A percentile compares a stretch with the other conserved stretches of the same genome.
Evolutionary conservation across 2,888 invertebrate genomes (phyloP).

Genomic region (Branchellion lobata): DNA sequence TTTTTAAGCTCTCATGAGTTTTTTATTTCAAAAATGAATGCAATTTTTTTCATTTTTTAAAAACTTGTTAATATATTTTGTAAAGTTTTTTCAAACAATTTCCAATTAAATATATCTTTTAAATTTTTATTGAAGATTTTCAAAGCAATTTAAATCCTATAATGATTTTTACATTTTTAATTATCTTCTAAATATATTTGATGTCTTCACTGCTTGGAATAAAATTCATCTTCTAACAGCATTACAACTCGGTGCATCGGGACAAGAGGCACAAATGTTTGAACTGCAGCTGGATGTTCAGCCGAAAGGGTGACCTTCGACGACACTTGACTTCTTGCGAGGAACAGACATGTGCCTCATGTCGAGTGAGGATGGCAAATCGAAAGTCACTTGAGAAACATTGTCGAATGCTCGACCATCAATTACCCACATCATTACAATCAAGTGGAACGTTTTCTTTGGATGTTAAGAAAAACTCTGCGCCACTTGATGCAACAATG

Average conservation of each 20-base stretch:
- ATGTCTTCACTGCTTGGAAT: too few relatives aligned
- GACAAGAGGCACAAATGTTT: slow-evolving; percentile 1
- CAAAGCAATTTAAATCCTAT: neutral
- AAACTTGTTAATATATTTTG: too few relatives aligned
- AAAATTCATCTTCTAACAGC: slow-evolving; percentile 16
- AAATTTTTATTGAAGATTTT: neutral
- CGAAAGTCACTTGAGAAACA: neutral
- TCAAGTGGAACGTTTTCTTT: too few relatives aligned
- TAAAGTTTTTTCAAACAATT: too few relatives aligned
- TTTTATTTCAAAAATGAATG: neutral
- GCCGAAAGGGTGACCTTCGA: neutral
- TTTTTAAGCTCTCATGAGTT: too few relatives aligned
- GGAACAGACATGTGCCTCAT: neutral
- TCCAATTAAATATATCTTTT: too few relatives aligned
- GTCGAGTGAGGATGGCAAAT: neutral
- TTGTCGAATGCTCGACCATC: neutral
- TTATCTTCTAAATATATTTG: too few relatives aligned
- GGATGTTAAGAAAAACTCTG: too few relatives aligned
- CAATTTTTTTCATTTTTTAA: neutral
- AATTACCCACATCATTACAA: neutral
- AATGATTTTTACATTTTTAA: neutral
- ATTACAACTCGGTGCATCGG: slow-evolving; percentile 30
- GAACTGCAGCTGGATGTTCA: slow-evolving; percentile 7
- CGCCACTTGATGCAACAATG: too few relatives aligned
- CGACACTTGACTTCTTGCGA: neutral